These are phyloP conservation scores for Characodon lateralis DNA, from an alignment of 2,797 vertebrate species.

Conservation along the genomic window DNA sequence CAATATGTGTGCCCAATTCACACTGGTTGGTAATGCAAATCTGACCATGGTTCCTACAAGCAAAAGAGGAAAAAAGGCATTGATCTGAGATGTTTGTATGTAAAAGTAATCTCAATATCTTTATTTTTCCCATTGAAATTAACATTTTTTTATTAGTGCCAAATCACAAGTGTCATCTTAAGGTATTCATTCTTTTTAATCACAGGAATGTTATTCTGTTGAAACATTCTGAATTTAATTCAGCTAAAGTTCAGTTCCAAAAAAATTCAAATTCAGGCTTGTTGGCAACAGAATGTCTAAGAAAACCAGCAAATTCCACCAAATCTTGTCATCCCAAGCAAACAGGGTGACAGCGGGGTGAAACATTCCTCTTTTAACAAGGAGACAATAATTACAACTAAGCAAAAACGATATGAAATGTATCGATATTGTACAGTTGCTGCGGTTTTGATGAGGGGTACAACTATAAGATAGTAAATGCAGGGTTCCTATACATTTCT, in stretches of 20 bases:
- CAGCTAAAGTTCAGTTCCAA: not conserved
- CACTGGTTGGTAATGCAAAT: slow-evolving; percentile 78
- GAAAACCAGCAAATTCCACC: not conserved
- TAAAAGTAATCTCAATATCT: not conserved
- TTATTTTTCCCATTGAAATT: not conserved
- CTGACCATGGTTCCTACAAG: slow-evolving; percentile 84
- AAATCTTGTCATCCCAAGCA: not conserved
- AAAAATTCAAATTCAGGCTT: not conserved
- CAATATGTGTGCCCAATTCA: slow-evolving; percentile 85
- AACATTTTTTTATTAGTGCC: not conserved
- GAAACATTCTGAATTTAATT: not conserved
- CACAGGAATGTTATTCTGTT: not conserved
- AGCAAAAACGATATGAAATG: not conserved
- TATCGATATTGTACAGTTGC: not conserved
- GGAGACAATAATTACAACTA: no score
- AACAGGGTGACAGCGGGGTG: not conserved
- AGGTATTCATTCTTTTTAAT: not conserved
- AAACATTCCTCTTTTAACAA: not conserved
- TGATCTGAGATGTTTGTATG: not conserved
- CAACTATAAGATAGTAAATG: not conserved
- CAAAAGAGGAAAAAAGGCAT: not conserved
- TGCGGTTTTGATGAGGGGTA: not conserved
- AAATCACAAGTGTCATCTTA: not conserved
- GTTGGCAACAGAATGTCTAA: not conserved
- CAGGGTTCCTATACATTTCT: not conserved